These are phyloP conservation scores for Morinoia aosen DNA, from an alignment of 2,888 invertebrate species.

Conservation along the genomic window DNA sequence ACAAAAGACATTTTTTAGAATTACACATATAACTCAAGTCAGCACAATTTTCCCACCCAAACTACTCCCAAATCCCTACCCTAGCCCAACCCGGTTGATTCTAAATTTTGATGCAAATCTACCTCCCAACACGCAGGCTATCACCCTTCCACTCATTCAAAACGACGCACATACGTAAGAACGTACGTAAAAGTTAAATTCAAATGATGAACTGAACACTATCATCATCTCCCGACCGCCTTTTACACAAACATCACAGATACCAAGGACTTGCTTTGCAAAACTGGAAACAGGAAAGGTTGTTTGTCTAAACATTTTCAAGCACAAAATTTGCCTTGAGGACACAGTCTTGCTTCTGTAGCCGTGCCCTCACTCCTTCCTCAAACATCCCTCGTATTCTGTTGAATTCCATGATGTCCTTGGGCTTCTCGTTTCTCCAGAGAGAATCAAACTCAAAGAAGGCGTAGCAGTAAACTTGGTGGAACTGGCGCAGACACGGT, in stretches of 20 bases:
- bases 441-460: conserved; percentile 95
- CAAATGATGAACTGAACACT: not conserved
- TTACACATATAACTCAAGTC: not conserved
- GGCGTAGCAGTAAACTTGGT: conserved; percentile 92
- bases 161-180: not conserved
- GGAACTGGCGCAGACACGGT: conserved; percentile 78
- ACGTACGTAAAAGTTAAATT: not conserved
- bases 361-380: conserved; percentile 78
- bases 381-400: conserved; percentile 89
- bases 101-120: not conserved
- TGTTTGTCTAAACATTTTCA: conserved; percentile 55
- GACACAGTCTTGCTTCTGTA: conserved; percentile 79
- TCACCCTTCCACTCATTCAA: not conserved
- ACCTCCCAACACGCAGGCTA: not conserved
- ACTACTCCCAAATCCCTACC: not conserved
- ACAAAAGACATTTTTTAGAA: not conserved
- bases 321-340: conserved; percentile 63
- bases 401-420: conserved; percentile 96
- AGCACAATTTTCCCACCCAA: not conserved
- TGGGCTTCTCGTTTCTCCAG: conserved; percentile 93
- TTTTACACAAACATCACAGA: not conserved
- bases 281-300: not conserved
- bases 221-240: not conserved
- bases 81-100: not conserved
- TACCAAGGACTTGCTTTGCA: not conserved